Conservation (phyloP, 2,113 vertebrate genomes). For the Toxotes chatareus region DNA sequence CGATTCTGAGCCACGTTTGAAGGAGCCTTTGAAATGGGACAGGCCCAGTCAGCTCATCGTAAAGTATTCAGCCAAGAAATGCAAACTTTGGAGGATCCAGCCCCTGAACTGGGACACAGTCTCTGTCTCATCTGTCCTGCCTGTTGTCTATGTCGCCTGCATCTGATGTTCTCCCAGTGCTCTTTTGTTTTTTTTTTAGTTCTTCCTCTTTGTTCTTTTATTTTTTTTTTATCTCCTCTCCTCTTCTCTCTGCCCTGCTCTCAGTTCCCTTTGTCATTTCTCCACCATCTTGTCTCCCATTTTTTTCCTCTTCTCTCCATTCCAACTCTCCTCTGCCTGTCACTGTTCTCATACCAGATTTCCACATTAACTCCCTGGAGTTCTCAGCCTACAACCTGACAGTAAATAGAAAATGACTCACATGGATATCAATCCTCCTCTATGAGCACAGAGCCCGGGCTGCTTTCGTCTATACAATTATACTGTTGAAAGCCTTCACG, state of each 20-base stretch:
- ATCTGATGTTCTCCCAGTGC: background rate
- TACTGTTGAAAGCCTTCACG: slow-evolving; percentile 53
- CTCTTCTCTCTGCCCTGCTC: background rate
- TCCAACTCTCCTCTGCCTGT: background rate
- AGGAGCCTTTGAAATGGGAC: slow-evolving; percentile 14
- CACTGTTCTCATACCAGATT: slow-evolving; percentile 13
- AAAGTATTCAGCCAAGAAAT: slow-evolving; percentile 10
- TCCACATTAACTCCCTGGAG: slow-evolving; percentile 38
- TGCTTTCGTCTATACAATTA: slow-evolving; percentile 58
- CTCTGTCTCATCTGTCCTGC: slow-evolving; percentile 20
- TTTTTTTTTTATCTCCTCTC: slow-evolving; percentile 16
- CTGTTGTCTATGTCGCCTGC: too few relatives aligned
- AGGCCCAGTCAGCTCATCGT: background rate
- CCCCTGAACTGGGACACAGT: background rate
- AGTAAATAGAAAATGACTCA: slow-evolving; percentile 68
- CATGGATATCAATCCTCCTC: slow-evolving; percentile 55
- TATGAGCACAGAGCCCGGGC: slow-evolving; percentile 30
- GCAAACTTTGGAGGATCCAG: background rate
- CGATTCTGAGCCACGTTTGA: background rate
- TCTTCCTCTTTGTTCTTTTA: slow-evolving; percentile 15
- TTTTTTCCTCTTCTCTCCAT: background rate
- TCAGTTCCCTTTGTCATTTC: slow-evolving; percentile 13
- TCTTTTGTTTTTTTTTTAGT: background rate
- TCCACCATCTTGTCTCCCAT: background rate
- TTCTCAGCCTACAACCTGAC: slow-evolving; percentile 61